Evolutionary conservation across 1,140 invertebrate species (phyloP), one percentile per base, ranked within the genome.

Genomic region (Epicauta chinensis): DNA sequence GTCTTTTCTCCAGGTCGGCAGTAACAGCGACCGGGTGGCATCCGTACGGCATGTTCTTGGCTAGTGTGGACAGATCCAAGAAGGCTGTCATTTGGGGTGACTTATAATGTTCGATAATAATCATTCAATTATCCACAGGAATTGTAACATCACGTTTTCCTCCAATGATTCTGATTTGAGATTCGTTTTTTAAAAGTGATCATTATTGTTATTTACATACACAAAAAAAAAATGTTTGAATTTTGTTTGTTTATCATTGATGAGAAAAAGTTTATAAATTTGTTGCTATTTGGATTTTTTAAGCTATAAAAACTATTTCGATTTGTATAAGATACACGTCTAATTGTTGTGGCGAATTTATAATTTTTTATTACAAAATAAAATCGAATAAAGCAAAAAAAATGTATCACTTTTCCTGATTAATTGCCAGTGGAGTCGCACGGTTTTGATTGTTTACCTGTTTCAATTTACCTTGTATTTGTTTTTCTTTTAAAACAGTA

Each of bases 1-100:
- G 60, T 59, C 58, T 73, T 65, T 73, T 75, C 66, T 63, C 47
- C 80, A 94, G 91, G 69, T 78, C 84, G 46, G 81, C 89, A 9
- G 89, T 97, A 40, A 86, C 88, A 47, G 91, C 93, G 12, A 91
- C 94, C 55, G 82, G 88, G 7, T 98, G 93, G 93, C 87, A 92
- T 71, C 89, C 91, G 2, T 86, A 85, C 65, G 89, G 87, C 14
- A 84, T 81, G 38, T 81, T 81, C 44, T 73, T 98, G 35, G 83
- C 91, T n/a, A 91, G 87, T 46, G 91, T 92, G 58, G 93, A 97
- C 68, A 81, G 85, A 58, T 80, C 82, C 53, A 93, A 90, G 70
- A 86, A 86, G 57, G 86, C 86, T 30, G 78, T 92, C 39, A 77
- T 96, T 43, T 98, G 94, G 91, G 80, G 81, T n/a, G 60, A 64